phyloP scores from a whole-genome alignment of 2,113 vertebrate genomes.

The Eleginops maclovinus region DNA sequence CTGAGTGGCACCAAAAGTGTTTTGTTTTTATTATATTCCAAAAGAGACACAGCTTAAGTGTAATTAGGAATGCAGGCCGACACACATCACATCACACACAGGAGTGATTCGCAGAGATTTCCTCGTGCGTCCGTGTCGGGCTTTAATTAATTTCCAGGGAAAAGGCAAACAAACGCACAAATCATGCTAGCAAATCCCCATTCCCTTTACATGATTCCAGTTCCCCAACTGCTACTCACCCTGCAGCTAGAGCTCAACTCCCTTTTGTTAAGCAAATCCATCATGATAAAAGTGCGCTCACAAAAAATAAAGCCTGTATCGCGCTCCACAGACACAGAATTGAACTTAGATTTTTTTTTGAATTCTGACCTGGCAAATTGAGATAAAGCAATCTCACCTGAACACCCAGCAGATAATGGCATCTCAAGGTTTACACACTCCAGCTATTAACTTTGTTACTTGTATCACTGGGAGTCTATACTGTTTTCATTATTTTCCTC shows the following conservation, averaged over 20 bases:
- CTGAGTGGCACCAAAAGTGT: slow-evolving; percentile 61
- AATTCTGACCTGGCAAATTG: slow-evolving; percentile 59
- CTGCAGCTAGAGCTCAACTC: slow-evolving; percentile 17
- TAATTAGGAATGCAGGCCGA: slow-evolving; percentile 63
- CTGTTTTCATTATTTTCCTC: slow-evolving; percentile 23
- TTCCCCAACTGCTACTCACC: slow-evolving; percentile 5
- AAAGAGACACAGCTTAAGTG: slow-evolving; percentile 62
- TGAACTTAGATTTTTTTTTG: slow-evolving; percentile 51
- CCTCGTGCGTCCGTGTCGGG: slow-evolving; percentile 35
- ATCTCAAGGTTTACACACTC: slow-evolving; percentile 35
- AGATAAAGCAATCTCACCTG: slow-evolving; percentile 65
- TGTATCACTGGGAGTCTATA: slow-evolving; percentile 6
- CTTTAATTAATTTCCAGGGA: slow-evolving; percentile 65
- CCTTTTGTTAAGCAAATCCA: slow-evolving; percentile 51
- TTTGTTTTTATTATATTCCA: slow-evolving; percentile 63
- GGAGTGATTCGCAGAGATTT: slow-evolving; percentile 47
- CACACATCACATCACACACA: slow-evolving; percentile 29
- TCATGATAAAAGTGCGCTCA: slow-evolving; percentile 49
- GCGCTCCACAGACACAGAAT: slow-evolving; percentile 26
- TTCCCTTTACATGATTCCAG: slow-evolving; percentile 43
- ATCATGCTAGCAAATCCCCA: slow-evolving; percentile 50
- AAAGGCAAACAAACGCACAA: slow-evolving; percentile 47
- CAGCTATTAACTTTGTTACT: slow-evolving; percentile 33
- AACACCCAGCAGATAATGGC: slow-evolving; percentile 56
- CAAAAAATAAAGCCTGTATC: slow-evolving; percentile 41